Base-by-base conservation (phyloP, 2,888 invertebrate genomes). In the Zootermopsis nevadensis region DNA sequence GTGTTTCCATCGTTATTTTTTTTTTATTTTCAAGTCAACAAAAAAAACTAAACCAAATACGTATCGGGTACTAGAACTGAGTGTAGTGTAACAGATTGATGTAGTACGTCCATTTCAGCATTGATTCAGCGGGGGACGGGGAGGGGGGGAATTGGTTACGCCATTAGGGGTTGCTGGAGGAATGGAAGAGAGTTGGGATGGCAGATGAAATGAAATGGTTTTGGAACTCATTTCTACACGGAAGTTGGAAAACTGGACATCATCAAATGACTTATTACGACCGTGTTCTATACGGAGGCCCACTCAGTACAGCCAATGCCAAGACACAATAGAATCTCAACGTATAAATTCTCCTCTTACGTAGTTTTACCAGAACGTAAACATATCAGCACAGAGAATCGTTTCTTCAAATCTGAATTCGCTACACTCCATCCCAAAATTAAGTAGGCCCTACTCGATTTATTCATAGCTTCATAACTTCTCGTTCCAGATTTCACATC, bases 231-330 rank as follows among this genome's bases (percentile, higher is more conserved):
- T 82, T 82, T 79, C 82, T 82, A 79, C 82, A 77, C 82, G 82
- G 82, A 82, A 82, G 82, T 82, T 82, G 82, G 82, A 82, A 82
- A 82, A 82, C 82, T 79, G 82, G 82, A 82, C 82, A 77, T 82
- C 82, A 82, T 82, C 82, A 82, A 82, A 77, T 82, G 82, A 82
- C 82, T 82, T 82, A 82, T 82, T 82, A 82, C 82, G n/a, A 67
- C 79, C 66, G 48, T 79, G 82, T 79, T 77, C 77, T 66, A 30
- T 33, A 66, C 42, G 55, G 33, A 15, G 0, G 35, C 38, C 12
- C 24, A 24, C 7, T 42, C 60, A 6, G 79, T 79, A 79, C 60
- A 79, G 35, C 35, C 79, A 38, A 15, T 10, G 24, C 27, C 66
- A 79, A 77, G 60, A 55, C n/a, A 79, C 66, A 79, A 77, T 55